phyloP scores from a whole-genome alignment of 2,113 vertebrate species.

The Tapirus terrestris region DNA sequence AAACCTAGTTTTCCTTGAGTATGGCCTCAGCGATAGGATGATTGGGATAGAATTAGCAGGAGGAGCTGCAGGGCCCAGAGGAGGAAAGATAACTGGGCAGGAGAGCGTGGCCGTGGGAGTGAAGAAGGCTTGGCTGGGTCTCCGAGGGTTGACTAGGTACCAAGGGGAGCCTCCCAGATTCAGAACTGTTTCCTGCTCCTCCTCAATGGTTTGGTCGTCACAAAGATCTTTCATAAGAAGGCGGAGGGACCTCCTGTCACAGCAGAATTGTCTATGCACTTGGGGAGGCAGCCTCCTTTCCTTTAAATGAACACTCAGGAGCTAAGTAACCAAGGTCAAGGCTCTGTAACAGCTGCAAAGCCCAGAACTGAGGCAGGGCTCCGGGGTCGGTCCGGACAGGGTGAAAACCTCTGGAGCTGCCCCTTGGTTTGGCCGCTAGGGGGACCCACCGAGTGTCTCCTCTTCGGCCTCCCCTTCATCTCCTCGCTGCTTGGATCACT shows the following conservation, averaged over 20 bases:
- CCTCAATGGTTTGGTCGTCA: neutral
- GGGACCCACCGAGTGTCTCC: neutral
- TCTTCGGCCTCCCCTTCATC: neutral
- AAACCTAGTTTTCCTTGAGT: neutral
- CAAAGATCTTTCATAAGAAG: neutral
- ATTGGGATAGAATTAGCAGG: neutral
- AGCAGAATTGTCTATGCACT: neutral
- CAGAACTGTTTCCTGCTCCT: neutral
- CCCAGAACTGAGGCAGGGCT: neutral
- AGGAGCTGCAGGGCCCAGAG: neutral
- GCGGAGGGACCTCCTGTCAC: no score
- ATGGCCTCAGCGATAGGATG: neutral
- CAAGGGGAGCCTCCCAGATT: neutral
- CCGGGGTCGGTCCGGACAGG: neutral
- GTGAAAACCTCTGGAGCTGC: neutral
- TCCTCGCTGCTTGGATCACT: neutral
- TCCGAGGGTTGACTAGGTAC: no score
- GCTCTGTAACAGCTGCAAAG: neutral
- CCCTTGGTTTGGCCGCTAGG: neutral
- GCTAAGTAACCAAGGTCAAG: neutral
- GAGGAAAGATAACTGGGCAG: no score
- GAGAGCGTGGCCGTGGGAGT: neutral
- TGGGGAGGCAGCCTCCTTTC: neutral
- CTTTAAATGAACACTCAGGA: neutral
- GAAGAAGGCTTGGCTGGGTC: neutral